A percentile compares a stretch with the other conserved stretches of the same genome.
phyloP scores from a whole-genome alignment of 2,113 vertebrate species.

The Columba livia region DNA sequence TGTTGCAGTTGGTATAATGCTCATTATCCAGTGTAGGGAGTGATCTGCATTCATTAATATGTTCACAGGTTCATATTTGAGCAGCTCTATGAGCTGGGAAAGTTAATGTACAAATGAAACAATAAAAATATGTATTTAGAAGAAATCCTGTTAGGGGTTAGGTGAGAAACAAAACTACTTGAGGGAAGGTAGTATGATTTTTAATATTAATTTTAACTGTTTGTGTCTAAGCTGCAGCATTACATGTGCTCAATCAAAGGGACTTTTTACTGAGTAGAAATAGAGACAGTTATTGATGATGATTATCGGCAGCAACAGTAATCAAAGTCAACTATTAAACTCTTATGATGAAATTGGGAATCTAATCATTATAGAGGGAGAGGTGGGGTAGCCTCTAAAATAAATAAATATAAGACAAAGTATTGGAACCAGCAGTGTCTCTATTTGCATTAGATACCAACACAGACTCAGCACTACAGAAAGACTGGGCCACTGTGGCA shows the following conservation, averaged over 20 bases:
- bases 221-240: neutral
- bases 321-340: neutral
- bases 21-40: neutral
- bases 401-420: neutral
- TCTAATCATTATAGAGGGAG: neutral
- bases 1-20: neutral
- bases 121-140: neutral
- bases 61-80: neutral
- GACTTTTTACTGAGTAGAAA: neutral
- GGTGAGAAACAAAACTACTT: neutral
- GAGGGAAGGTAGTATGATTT: neutral
- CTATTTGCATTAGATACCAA: neutral
- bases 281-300: neutral
- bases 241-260: neutral
- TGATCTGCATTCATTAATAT: conserved; percentile 26
- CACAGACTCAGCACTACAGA: neutral
- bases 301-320: neutral
- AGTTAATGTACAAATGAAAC: neutral
- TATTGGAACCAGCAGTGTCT: neutral
- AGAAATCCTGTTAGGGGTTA: neutral
- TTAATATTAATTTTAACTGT: neutral
- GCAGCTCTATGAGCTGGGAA: neutral
- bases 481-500: neutral
- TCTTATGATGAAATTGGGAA: neutral
- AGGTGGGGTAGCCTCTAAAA: neutral